These are phyloP conservation scores for Hofmannophila pseudospretella DNA, from an alignment of 2,888 invertebrate species.

Conservation along the genomic window DNA sequence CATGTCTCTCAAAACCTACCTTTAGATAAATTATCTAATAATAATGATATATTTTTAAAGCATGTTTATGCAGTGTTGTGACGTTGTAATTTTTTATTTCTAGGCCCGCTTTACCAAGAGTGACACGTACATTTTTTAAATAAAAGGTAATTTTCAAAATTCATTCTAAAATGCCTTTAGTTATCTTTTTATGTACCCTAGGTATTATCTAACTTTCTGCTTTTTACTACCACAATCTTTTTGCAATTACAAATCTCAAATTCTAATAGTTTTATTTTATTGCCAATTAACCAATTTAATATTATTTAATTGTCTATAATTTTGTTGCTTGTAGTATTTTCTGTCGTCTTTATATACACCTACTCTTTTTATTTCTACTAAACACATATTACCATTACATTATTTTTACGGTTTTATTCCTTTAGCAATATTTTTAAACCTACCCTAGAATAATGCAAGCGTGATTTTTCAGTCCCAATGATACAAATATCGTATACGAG, in stretches of 20 bases:
- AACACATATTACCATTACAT: constrained; percentile 15
- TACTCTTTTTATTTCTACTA: too few relatives aligned
- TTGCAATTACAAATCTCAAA: too few relatives aligned
- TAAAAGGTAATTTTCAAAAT: constrained; percentile 60
- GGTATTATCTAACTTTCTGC: neutral
- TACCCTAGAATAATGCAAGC: too few relatives aligned
- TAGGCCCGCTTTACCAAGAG: constrained; percentile 87
- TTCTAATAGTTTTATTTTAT: neutral
- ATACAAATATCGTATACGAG: too few relatives aligned
- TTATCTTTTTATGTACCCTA: constrained; percentile 13
- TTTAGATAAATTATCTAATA: constrained; percentile 2
- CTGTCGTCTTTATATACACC: too few relatives aligned
- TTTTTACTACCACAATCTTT: neutral
- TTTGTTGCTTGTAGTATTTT: too few relatives aligned
- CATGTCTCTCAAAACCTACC: constrained; percentile 9
- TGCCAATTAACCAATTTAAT: too few relatives aligned
- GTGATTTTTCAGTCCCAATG: too few relatives aligned
- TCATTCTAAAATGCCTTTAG: constrained; percentile 37
- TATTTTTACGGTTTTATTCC: too few relatives aligned
- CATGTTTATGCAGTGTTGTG: constrained; percentile 60
- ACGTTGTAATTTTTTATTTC: constrained; percentile 78
- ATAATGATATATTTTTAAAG: constrained; percentile 20
- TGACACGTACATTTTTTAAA: constrained; percentile 93
- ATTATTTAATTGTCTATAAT: neutral
- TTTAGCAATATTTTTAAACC: too few relatives aligned